A percentile compares a stretch with the other conserved stretches of the same genome.
These are phyloP conservation scores for Eupithecia pulchellata DNA, from an alignment of 2,888 invertebrate genomes.

Conservation along the genomic window DNA sequence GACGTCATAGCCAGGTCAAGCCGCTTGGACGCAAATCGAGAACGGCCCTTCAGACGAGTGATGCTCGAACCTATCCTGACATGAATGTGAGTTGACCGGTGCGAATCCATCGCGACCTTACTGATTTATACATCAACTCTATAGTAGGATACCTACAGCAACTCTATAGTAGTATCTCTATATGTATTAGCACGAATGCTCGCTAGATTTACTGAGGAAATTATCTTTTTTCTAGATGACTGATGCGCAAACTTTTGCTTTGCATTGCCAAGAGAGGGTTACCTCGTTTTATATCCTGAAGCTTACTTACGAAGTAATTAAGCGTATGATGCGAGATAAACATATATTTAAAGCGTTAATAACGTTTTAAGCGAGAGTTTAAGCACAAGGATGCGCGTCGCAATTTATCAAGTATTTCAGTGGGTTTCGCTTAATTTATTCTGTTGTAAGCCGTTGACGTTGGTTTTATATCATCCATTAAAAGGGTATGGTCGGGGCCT, in stretches of 20 bases:
- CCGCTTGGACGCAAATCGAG: constrained; percentile 69
- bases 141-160: constrained; percentile 6
- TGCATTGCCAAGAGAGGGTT: constrained; percentile 35
- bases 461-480: constrained; percentile 71
- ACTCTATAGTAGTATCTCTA: no score
- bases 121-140: constrained; percentile 20
- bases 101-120: constrained; percentile 26
- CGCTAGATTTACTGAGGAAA: constrained; percentile 23
- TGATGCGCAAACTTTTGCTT: constrained; percentile 28
- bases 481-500: constrained; percentile 51
- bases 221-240: constrained; percentile 30
- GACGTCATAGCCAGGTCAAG: constrained; percentile 61
- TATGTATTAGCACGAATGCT: no score
- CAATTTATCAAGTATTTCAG: constrained; percentile 69
- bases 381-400: constrained; percentile 59
- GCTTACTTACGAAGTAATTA: constrained; percentile 33
- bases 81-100: constrained; percentile 55
- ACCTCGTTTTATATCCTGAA: constrained; percentile 25
- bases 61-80: constrained; percentile 59
- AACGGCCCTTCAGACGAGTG: constrained; percentile 68
- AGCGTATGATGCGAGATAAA: constrained; percentile 34
- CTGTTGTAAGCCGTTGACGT: constrained; percentile 66
- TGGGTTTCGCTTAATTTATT: constrained; percentile 67
- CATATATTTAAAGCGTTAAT: constrained; percentile 42
- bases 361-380: constrained; percentile 41